Evolutionary conservation across 92 coral and sea anemone species (phyloP).

Genomic region (Diadumene lineata): DNA sequence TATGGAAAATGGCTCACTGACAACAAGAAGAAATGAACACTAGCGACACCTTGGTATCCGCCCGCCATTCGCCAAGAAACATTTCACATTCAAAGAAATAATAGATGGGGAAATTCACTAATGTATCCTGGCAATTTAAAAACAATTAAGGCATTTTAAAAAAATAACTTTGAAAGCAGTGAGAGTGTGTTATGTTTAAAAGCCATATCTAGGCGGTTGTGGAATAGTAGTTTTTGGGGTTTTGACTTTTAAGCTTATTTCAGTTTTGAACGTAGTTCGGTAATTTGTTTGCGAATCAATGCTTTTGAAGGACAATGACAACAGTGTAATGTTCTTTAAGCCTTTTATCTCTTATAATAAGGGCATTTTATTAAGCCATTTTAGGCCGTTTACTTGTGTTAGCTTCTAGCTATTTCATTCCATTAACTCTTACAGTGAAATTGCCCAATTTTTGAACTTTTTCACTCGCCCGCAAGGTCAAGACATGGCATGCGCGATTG

Average conservation of each 20-base stretch:
- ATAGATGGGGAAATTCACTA: constrained; percentile 12
- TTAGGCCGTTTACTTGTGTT: constrained; percentile 23
- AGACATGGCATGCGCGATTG: background rate
- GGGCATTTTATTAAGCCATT: constrained; percentile 34
- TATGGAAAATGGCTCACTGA: too few relatives aligned
- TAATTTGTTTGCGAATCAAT: constrained; percentile 26
- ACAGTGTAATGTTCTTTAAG: constrained; percentile 16
- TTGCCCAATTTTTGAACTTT: background rate
- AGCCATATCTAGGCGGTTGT: background rate
- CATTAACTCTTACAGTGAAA: constrained; percentile 20
- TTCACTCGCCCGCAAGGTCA: background rate
- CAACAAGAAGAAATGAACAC: background rate
- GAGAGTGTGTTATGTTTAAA: background rate
- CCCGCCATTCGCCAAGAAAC: background rate
- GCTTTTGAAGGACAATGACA: constrained; percentile 21
- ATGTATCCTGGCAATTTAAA: background rate
- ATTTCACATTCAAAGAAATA: background rate
- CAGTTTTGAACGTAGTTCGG: constrained; percentile 7
- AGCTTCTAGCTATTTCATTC: background rate
- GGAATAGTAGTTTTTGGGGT: constrained; percentile 12
- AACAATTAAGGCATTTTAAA: background rate
- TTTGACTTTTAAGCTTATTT: constrained; percentile 31
- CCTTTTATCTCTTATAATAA: constrained; percentile 26
- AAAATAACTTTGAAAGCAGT: background rate
- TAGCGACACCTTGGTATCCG: constrained; percentile 9